These are phyloP conservation scores for Novumbra hubbsi DNA, from an alignment of 2,797 vertebrate species.

Conservation along the genomic window DNA sequence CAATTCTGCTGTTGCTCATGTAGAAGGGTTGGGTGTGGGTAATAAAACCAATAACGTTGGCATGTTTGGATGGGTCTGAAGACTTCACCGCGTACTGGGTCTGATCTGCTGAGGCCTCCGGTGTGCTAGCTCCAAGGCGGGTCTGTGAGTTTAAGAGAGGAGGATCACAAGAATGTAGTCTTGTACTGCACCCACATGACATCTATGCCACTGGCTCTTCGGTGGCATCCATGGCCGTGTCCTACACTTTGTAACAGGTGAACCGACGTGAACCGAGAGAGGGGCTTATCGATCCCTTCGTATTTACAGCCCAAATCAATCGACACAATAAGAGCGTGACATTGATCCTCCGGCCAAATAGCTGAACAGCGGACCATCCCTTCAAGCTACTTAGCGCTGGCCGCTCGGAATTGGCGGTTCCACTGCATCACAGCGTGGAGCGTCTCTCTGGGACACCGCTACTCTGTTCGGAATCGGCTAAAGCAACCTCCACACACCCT, in stretches of 20 bases:
- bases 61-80: slow-evolving; percentile 5
- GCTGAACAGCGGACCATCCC: slow-evolving; percentile 26
- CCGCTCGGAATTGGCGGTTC: slow-evolving; percentile 45
- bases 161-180: slow-evolving; percentile 35
- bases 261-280: slow-evolving; percentile 46
- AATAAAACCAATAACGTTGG: slow-evolving; percentile 26
- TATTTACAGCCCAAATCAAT: slow-evolving; percentile 43
- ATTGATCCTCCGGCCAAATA: slow-evolving; percentile 45
- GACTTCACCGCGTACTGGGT: slow-evolving; percentile 38
- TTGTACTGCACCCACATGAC: slow-evolving; percentile 50
- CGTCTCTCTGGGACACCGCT: slow-evolving; percentile 20
- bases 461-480: slow-evolving; percentile 56
- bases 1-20: slow-evolving; percentile 45
- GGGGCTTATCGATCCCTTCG: slow-evolving; percentile 29
- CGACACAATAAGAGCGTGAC: slow-evolving; percentile 43
- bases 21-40: slow-evolving; percentile 41
- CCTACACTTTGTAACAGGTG: slow-evolving; percentile 26
- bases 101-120: slow-evolving; percentile 25
- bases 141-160: background rate
- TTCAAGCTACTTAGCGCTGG: slow-evolving; percentile 40
- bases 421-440: slow-evolving; percentile 32
- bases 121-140: slow-evolving; percentile 16
- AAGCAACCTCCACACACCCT: slow-evolving; percentile 48
- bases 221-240: slow-evolving; percentile 47
- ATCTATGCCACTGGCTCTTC: slow-evolving; percentile 41